phyloP scores from a whole-genome alignment of 1,140 invertebrate species.

The Chrysoperla carnea region DNA sequence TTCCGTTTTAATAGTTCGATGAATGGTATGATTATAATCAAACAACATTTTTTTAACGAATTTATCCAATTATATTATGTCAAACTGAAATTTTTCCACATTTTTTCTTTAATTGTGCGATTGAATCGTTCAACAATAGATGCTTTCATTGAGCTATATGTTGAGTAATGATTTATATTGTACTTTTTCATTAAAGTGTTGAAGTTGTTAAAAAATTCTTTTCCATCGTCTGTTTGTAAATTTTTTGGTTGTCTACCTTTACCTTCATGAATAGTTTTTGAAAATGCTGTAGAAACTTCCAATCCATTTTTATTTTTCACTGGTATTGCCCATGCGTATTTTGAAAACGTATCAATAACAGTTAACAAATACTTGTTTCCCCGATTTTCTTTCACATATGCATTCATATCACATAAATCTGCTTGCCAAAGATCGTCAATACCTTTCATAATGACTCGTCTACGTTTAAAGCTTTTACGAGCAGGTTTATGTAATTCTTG shows the following conservation, averaged over 20 bases:
- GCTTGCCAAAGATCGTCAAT: constrained; percentile 19
- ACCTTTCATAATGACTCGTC: constrained; percentile 13
- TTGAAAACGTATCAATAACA: constrained; percentile 25
- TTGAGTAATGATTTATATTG: constrained; percentile 24
- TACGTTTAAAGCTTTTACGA: constrained; percentile 14
- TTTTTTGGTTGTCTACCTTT: constrained; percentile 16
- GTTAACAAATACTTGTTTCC: constrained; percentile 22
- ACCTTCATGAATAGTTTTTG: constrained; percentile 11
- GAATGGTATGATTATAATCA: too few relatives aligned
- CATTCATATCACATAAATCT: constrained; percentile 19
- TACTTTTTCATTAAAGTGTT: constrained; percentile 16
- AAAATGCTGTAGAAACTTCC: constrained; percentile 13
- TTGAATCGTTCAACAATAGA: constrained; percentile 26
- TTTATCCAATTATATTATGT: too few relatives aligned
- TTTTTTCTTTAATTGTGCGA: constrained; percentile 24
- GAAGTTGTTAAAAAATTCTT: constrained; percentile 22
- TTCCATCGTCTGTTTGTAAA: constrained; percentile 21
- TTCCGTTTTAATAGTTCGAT: too few relatives aligned
- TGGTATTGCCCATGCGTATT: constrained; percentile 23
- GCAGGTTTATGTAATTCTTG: constrained; percentile 15
- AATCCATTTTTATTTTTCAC: constrained; percentile 23
- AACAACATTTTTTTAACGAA: too few relatives aligned
- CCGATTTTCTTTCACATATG: constrained; percentile 16
- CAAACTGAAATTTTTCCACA: constrained; percentile 24
- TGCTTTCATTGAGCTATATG: constrained; percentile 24